Conservation (phyloP, 2,797 vertebrate species). For the Dromococcyx pavoninus region DNA sequence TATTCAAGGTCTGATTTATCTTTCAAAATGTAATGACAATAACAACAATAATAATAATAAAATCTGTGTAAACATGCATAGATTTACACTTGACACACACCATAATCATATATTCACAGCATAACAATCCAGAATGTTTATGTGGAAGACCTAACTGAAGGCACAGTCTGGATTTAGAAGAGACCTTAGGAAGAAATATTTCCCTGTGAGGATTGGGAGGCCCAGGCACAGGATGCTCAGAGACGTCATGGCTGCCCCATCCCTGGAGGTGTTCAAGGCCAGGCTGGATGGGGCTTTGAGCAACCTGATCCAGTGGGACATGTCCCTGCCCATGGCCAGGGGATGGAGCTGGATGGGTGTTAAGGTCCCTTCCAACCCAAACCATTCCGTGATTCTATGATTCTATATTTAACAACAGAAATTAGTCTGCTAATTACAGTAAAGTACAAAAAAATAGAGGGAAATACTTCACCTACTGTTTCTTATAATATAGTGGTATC, state of each 20-base stretch:
- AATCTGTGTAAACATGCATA: background rate
- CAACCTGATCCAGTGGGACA: too few species aligned
- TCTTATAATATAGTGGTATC: background rate
- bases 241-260: too few species aligned
- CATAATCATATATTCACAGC: background rate
- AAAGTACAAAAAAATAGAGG: background rate
- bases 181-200: too few species aligned
- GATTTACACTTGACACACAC: background rate
- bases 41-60: too few species aligned
- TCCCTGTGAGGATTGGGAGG: too few species aligned
- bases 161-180: background rate
- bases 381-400: too few species aligned
- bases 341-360: too few species aligned
- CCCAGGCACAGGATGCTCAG: too few species aligned
- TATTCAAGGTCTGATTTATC: background rate
- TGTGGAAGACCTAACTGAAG: background rate
- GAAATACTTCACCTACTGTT: background rate
- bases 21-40: background rate
- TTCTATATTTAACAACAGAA: background rate
- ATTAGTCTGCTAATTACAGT: background rate
- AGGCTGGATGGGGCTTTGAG: too few species aligned
- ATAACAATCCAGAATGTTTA: background rate
- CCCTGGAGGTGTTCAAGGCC: too few species aligned
- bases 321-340: too few species aligned
- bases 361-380: too few species aligned